A percentile compares a stretch with the other conserved stretches of the same genome.
phyloP scores from a whole-genome alignment of 2,113 vertebrate species.

The Manacus vitellinus region DNA sequence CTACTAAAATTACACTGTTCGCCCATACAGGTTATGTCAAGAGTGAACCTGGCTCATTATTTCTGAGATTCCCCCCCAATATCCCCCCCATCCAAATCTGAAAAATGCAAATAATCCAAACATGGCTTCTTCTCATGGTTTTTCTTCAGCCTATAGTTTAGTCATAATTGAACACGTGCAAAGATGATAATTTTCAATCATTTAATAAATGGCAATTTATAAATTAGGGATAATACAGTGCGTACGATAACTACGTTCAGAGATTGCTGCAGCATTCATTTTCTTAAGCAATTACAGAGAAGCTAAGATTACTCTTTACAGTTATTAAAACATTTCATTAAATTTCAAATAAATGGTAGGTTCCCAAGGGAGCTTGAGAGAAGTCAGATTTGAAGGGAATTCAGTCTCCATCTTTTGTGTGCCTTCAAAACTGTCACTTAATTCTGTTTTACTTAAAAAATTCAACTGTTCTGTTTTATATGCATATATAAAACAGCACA shows the following conservation, averaged over 20 bases:
- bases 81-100: background rate
- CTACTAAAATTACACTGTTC: background rate
- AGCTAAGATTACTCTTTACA: background rate
- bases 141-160: background rate
- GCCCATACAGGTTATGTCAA: background rate
- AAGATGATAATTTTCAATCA: background rate
- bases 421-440: background rate
- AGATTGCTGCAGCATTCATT: background rate
- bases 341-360: background rate
- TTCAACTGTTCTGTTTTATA: background rate
- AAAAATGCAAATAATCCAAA: background rate
- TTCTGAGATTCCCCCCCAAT: background rate
- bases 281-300: background rate
- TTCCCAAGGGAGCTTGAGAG: background rate
- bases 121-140: background rate
- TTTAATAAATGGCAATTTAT: constrained; percentile 7
- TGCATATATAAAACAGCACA: background rate
- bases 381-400: background rate
- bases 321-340: constrained; percentile 11
- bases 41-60: background rate
- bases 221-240: background rate
- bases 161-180: background rate
- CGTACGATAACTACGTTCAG: background rate
- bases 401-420: background rate
- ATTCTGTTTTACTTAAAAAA: background rate